phyloP scores from a whole-genome alignment of 2,888 invertebrate genomes.

The Limnephilus marmoratus region DNA sequence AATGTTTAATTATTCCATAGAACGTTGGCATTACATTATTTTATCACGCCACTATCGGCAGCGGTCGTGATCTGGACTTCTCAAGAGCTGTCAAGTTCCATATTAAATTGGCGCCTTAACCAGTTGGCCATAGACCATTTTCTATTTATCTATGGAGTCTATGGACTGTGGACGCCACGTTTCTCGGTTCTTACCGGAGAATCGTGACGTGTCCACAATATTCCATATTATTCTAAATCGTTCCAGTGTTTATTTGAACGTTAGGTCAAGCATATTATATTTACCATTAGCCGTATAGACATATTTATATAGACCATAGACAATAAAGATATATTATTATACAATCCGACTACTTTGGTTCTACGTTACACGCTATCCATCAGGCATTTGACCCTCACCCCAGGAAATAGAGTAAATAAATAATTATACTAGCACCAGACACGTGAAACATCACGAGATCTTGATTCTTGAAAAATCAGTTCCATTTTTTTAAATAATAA shows the following conservation, averaged over 20 bases:
- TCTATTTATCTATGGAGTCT: constrained; percentile 11
- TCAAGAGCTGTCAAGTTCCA: constrained; percentile 58
- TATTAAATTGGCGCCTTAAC: constrained; percentile 56
- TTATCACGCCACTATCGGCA: constrained; percentile 27
- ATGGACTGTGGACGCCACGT: constrained; percentile 7
- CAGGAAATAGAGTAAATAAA: no score
- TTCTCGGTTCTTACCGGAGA: background rate
- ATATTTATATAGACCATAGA: background rate
- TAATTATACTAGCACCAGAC: no score
- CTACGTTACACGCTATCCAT: no score
- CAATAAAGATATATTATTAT: background rate
- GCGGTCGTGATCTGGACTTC: constrained; percentile 62
- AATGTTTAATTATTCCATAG: constrained; percentile 34
- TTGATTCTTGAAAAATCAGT: no score
- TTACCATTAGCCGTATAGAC: background rate
- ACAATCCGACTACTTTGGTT: no score
- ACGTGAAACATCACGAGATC: no score
- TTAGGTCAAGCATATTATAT: background rate
- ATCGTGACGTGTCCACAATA: constrained; percentile 42
- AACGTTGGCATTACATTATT: constrained; percentile 15
- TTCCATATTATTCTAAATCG: constrained; percentile 26
- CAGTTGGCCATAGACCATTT: constrained; percentile 18
- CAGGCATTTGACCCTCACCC: no score
- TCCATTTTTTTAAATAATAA: no score
- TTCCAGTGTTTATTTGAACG: background rate